Evolutionary conservation across 2,888 invertebrate species (phyloP).

Genomic region (Lithophane semibrunnea): DNA sequence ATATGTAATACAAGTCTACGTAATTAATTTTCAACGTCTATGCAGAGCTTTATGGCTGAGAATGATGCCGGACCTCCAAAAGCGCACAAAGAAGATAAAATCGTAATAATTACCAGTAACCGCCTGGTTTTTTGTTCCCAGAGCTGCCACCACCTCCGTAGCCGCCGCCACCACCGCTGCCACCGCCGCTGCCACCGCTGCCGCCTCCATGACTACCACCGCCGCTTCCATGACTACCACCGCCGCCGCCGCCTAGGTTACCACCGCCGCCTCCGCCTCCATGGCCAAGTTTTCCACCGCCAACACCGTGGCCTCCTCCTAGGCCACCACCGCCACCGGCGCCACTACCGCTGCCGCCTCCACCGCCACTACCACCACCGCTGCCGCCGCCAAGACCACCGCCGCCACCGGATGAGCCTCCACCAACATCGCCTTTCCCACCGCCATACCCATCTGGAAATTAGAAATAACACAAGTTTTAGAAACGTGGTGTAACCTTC

Average conservation of each 20-base stretch:
- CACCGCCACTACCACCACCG: constrained; percentile 54
- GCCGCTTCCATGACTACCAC: constrained; percentile 34
- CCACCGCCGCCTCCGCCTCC: constrained; percentile 50
- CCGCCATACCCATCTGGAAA: constrained; percentile 51
- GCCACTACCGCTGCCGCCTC: constrained; percentile 51
- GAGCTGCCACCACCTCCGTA: neutral
- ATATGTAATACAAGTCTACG: neutral
- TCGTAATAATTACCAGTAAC: constrained; percentile 28
- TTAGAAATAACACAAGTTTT: neutral
- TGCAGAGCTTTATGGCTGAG: neutral
- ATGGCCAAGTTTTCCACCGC: too few relatives aligned
- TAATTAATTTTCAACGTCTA: neutral
- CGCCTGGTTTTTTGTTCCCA: neutral
- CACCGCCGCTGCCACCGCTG: constrained; percentile 38
- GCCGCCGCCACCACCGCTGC: neutral
- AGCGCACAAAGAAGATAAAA: neutral
- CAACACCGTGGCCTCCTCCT: constrained; percentile 57
- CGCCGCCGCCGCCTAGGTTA: constrained; percentile 34
- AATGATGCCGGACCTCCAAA: neutral
- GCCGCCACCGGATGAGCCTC: constrained; percentile 54
- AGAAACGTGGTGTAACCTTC: neutral
- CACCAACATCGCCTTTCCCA: constrained; percentile 54
- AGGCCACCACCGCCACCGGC: neutral
- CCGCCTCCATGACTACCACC: constrained; percentile 50
- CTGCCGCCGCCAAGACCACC: constrained; percentile 17